Conservation (phyloP, 1,140 invertebrate species). For the Aleiodes sp. region DNA sequence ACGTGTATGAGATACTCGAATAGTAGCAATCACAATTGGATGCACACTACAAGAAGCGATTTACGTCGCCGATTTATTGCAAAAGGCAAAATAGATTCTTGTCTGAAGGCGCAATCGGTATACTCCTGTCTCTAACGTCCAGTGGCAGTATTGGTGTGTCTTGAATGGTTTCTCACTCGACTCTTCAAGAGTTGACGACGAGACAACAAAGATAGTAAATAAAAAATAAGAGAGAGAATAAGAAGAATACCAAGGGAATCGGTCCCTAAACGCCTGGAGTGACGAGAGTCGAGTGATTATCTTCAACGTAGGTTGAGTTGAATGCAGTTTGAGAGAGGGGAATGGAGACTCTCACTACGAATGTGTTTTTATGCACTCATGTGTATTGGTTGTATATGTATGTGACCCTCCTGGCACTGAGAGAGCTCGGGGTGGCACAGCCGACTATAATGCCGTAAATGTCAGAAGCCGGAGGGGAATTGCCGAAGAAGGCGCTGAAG, state of each 20-base stretch:
- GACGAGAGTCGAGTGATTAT: constrained; percentile 38
- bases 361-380: background rate
- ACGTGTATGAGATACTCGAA: background rate
- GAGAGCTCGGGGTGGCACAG: constrained; percentile 24
- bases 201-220: background rate
- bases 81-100: background rate
- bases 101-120: background rate
- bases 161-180: too few species aligned
- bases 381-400: background rate
- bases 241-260: constrained; percentile 9
- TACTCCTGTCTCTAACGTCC: background rate
- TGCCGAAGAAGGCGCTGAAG: constrained; percentile 36
- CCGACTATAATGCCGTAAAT: constrained; percentile 37
- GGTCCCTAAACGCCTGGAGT: constrained; percentile 34
- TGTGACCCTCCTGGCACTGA: constrained; percentile 5
- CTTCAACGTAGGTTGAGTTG: constrained; percentile 7
- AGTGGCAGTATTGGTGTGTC: too few species aligned
- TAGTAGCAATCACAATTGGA: background rate
- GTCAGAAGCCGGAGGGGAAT: constrained; percentile 32
- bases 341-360: background rate
- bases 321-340: background rate
- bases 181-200: too few species aligned
- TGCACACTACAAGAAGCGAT: background rate
- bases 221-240: background rate
- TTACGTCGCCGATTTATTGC: background rate